A percentile compares a stretch with the other conserved stretches of the same genome.
These are phyloP conservation scores for Sinotaia quadrata DNA, from an alignment of 2,888 invertebrate genomes.

Conservation along the genomic window DNA sequence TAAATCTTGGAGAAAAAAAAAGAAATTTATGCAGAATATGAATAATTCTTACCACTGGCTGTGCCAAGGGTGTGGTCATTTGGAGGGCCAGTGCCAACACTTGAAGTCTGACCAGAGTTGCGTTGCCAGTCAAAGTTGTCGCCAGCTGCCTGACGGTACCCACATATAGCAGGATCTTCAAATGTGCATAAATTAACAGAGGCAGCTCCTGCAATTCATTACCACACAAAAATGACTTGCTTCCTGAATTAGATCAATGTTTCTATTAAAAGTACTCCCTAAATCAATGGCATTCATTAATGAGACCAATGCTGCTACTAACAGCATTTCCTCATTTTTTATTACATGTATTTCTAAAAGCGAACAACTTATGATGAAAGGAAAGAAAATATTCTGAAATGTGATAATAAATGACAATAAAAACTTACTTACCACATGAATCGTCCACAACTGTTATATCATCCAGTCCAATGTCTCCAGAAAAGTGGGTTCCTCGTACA, in stretches of 20 bases:
- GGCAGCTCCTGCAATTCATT: neutral
- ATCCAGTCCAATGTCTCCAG: conserved; percentile 64
- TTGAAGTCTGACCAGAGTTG: conserved; percentile 55
- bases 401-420: too few relatives aligned
- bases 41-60: conserved; percentile 53
- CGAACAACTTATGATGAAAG: too few relatives aligned
- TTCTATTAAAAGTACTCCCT: too few relatives aligned
- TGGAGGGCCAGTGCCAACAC: conserved; percentile 55
- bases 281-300: too few relatives aligned
- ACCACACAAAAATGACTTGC: too few relatives aligned
- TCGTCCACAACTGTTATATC: conserved; percentile 52
- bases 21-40: too few relatives aligned
- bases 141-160: conserved; percentile 39
- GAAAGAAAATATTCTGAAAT: too few relatives aligned
- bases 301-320: too few relatives aligned
- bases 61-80: conserved; percentile 62
- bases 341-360: too few relatives aligned
- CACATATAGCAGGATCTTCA: conserved; percentile 19
- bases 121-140: conserved; percentile 60
- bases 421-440: conserved; percentile 39
- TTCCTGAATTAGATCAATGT: too few relatives aligned
- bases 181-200: conserved; percentile 14
- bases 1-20: too few relatives aligned
- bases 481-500: conserved; percentile 51
- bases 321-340: too few relatives aligned